phyloP scores from a whole-genome alignment of 2,888 invertebrate genomes.

The Erpobdella octoculata region DNA sequence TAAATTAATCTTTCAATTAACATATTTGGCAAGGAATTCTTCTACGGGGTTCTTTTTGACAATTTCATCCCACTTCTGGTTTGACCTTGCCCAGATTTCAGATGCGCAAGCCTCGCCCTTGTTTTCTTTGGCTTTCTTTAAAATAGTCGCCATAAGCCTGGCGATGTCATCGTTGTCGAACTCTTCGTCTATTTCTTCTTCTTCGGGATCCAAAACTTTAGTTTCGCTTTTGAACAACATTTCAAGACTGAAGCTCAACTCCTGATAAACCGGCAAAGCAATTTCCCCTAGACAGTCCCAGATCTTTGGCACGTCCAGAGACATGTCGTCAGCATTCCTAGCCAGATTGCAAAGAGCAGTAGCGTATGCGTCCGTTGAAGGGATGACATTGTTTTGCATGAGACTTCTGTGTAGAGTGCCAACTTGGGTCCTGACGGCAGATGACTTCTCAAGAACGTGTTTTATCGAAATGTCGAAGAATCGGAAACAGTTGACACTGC shows the following conservation, averaged over 20 bases:
- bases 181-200: background rate
- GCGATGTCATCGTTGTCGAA: background rate
- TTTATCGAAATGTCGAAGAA: conserved; percentile 46
- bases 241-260: background rate
- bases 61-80: conserved; percentile 48
- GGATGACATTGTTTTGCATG: conserved; percentile 52
- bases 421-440: conserved; percentile 48
- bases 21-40: conserved; percentile 57
- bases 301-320: conserved; percentile 30
- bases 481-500: conserved; percentile 42
- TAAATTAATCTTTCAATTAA: too few species aligned
- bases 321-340: conserved; percentile 28
- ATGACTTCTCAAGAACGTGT: conserved; percentile 47
- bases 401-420: conserved; percentile 58
- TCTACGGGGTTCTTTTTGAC: conserved; percentile 24
- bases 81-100: conserved; percentile 47
- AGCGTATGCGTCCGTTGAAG: conserved; percentile 55
- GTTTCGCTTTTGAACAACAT: background rate
- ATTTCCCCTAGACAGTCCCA: conserved; percentile 29
- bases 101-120: conserved; percentile 49
- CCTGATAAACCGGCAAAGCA: conserved; percentile 22
- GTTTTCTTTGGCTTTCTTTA: background rate
- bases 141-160: background rate
- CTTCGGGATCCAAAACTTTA: background rate
- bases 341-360: conserved; percentile 45